Conservation (phyloP, 2,113 vertebrate species). For the human region DNA sequence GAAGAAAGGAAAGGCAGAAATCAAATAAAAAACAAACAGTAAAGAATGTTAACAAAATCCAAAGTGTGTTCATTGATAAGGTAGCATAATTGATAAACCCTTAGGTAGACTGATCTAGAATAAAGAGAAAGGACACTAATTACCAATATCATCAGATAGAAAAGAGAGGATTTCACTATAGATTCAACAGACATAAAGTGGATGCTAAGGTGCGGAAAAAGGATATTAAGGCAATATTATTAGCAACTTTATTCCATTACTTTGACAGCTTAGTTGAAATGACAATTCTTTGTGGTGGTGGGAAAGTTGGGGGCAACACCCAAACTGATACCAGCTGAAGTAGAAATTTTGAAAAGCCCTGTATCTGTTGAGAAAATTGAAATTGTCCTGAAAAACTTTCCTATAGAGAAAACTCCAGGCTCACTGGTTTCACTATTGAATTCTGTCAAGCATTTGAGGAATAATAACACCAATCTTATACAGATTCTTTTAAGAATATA, state of each 20-base stretch:
- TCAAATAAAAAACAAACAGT: background rate
- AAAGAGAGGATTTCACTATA: background rate
- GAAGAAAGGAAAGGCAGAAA: background rate
- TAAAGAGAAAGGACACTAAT: background rate
- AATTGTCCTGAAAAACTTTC: background rate
- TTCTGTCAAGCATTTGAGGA: background rate
- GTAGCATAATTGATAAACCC: background rate
- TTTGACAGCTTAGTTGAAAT: background rate
- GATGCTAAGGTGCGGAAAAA: background rate
- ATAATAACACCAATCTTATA: background rate
- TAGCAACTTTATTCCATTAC: background rate
- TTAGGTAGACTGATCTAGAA: background rate
- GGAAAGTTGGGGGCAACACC: background rate
- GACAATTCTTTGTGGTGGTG: background rate
- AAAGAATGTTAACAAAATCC: slow-evolving; percentile 6
- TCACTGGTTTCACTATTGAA: background rate
- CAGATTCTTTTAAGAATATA: background rate
- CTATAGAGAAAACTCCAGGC: background rate
- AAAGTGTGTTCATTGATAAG: background rate
- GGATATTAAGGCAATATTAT: background rate
- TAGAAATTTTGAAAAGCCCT: background rate
- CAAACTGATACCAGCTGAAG: slow-evolving; percentile 3
- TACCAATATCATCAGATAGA: background rate
- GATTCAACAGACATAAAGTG: background rate
- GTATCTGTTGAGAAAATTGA: background rate